Conservation (phyloP, 2,888 invertebrate genomes). For the Alloscopus bannaensis region DNA sequence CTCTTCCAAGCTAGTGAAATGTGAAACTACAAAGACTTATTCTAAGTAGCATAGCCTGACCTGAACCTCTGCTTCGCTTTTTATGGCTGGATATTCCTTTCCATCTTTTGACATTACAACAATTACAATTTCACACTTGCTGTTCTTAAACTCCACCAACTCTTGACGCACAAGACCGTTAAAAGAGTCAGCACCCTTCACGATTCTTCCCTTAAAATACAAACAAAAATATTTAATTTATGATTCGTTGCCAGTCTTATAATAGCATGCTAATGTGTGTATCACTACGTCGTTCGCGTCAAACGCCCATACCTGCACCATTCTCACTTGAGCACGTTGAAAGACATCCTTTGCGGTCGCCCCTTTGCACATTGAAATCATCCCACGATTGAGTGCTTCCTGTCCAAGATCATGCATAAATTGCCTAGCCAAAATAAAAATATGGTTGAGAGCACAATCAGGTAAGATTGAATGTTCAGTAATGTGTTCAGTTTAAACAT, state of each 20-base stretch:
- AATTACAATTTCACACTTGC: constrained; percentile 22
- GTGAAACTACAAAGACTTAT: not conserved
- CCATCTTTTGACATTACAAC: constrained; percentile 53
- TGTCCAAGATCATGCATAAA: not conserved
- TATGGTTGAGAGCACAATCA: too few species aligned
- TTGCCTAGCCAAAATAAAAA: not conserved
- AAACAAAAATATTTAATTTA: not conserved
- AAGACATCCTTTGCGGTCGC: not conserved
- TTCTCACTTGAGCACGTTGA: not conserved
- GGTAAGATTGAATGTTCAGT: too few species aligned
- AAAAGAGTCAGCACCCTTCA: not conserved
- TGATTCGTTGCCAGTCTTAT: not conserved
- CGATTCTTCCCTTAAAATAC: not conserved
- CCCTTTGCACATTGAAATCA: constrained; percentile 7
- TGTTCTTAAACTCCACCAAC: constrained; percentile 11
- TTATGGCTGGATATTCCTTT: constrained; percentile 51
- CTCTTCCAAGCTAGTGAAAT: not conserved
- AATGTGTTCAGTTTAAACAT: too few species aligned
- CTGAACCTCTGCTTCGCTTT: constrained; percentile 49
- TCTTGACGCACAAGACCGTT: not conserved
- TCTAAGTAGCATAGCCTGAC: constrained; percentile 18
- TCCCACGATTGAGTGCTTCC: constrained; percentile 20
- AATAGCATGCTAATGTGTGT: not conserved
- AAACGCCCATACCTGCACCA: not conserved
- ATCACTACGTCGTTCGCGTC: too few species aligned